Conservation (phyloP, 2,113 vertebrate genomes). For the Gallinago jamesoni region DNA sequence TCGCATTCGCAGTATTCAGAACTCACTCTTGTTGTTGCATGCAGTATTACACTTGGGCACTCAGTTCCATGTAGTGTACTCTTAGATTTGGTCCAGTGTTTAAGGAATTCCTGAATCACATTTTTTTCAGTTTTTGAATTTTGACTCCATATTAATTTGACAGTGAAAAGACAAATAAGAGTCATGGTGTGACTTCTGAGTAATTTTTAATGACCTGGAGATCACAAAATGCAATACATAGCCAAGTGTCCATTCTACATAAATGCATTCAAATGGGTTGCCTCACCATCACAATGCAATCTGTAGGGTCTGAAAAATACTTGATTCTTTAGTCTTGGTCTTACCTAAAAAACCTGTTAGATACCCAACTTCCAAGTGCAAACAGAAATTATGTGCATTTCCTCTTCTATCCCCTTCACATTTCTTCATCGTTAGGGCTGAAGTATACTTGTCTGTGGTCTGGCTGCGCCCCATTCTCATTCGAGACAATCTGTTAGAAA, state of each 20-base stretch:
- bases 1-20: background rate
- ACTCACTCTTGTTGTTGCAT: background rate
- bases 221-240: background rate
- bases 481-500: background rate
- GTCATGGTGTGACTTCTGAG: background rate
- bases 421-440: background rate
- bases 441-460: background rate
- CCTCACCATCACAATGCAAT: background rate
- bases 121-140: background rate
- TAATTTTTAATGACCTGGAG: background rate
- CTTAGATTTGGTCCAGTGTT: fast-evolving
- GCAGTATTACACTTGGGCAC: too few relatives aligned
- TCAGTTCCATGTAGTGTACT: fast-evolving
- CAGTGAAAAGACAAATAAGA: background rate
- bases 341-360: background rate
- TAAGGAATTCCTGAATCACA: background rate
- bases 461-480: background rate
- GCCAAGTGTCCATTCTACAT: background rate
- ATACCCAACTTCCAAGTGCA: background rate
- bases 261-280: background rate
- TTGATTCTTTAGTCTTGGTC: background rate
- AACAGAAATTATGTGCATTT: background rate
- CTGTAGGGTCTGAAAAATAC: background rate
- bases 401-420: background rate
- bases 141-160: background rate